Evolutionary conservation across 64 coral and sea anemone species (phyloP).

Genomic region (Stichodactyla mertensii): DNA sequence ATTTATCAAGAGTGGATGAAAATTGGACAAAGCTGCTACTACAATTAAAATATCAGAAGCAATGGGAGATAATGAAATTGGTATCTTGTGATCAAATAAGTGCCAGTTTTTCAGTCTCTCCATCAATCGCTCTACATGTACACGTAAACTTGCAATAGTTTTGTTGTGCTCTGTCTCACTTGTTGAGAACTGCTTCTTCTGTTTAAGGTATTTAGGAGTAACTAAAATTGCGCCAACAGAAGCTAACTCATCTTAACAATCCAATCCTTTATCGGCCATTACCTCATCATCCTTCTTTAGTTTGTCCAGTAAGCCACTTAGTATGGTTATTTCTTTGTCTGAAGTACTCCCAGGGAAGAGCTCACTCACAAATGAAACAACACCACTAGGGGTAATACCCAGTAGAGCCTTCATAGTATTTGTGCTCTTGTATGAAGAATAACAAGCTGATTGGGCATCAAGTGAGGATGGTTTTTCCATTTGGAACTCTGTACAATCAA

Average conservation of each 20-base stretch:
- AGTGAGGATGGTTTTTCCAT: slow-evolving; percentile 47
- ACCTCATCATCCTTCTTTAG: slow-evolving; percentile 20
- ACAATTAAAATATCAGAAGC: slow-evolving; percentile 48
- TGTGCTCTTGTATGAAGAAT: slow-evolving; percentile 46
- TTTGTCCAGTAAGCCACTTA: slow-evolving; percentile 13
- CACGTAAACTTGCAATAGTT: slow-evolving; percentile 38
- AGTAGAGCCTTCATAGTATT: slow-evolving; percentile 53
- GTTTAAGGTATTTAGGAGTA: slow-evolving; percentile 42
- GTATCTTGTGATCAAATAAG: slow-evolving; percentile 5
- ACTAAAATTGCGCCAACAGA: slow-evolving; percentile 49
- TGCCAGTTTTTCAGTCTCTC: too few relatives aligned
- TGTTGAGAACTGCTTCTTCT: slow-evolving; percentile 48
- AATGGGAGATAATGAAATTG: slow-evolving; percentile 23
- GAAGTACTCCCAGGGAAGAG: slow-evolving; percentile 37
- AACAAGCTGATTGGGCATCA: slow-evolving; percentile 51
- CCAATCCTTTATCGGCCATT: slow-evolving; percentile 59
- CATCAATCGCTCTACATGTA: slow-evolving; percentile 28
- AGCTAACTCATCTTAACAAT: slow-evolving; percentile 62
- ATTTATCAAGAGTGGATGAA: slow-evolving; percentile 35
- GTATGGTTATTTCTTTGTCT: slow-evolving; percentile 39
- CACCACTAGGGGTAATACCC: slow-evolving; percentile 43
- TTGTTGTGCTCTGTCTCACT: slow-evolving; percentile 42
- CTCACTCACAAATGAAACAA: slow-evolving; percentile 34
- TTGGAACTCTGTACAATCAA: slow-evolving; percentile 33
- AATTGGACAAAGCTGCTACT: slow-evolving; percentile 54